Conservation (phyloP, 2,797 vertebrate genomes). For the Gastrophryne carolinensis region DNA sequence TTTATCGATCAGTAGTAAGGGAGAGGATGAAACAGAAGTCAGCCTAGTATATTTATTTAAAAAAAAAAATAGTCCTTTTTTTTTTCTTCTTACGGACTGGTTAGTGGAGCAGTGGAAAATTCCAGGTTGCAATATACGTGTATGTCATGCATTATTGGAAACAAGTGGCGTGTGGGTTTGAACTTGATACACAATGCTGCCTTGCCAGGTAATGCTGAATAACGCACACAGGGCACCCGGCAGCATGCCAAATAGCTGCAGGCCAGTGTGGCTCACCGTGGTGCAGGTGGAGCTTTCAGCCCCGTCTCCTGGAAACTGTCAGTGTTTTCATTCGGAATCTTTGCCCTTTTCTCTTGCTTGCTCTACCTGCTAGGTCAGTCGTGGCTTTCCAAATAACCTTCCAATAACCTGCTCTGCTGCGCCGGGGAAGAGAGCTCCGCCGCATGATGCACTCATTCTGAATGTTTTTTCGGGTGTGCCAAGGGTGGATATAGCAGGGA, state of each 20-base stretch:
- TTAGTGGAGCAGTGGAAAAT: conserved; percentile 13
- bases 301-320: conserved; percentile 14
- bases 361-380: conserved; percentile 20
- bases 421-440: too few species aligned
- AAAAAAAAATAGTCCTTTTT: too few species aligned
- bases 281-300: conserved; percentile 49
- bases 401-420: conserved; percentile 14
- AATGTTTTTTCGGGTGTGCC: neutral
- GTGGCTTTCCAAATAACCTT: conserved; percentile 24
- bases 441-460: too few species aligned
- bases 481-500: neutral
- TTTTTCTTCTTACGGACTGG: neutral
- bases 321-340: conserved; percentile 26
- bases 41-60: too few species aligned
- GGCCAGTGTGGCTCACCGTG: conserved; percentile 46
- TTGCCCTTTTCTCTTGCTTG: conserved; percentile 13
- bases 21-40: too few species aligned
- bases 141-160: conserved; percentile 29
- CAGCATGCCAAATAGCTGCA: conserved; percentile 20
- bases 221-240: conserved; percentile 15
- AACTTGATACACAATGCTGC: conserved; percentile 34
- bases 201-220: conserved; percentile 6
- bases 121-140: conserved; percentile 8
- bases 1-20: too few species aligned
- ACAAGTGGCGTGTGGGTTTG: conserved; percentile 24